Conservation (phyloP, 2,888 invertebrate species). For the Trichacis sp. region DNA sequence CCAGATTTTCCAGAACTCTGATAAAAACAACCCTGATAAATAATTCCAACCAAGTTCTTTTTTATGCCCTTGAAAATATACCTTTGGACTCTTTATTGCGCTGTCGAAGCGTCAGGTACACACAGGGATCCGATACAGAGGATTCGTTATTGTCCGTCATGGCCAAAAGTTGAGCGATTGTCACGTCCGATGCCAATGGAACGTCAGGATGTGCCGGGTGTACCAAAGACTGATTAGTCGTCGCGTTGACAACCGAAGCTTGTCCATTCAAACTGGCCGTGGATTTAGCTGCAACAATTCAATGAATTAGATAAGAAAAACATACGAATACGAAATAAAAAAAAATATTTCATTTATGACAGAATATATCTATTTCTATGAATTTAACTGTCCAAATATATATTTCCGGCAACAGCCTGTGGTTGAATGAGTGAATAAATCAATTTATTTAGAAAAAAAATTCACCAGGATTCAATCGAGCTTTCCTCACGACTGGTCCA, state of each 20-base stretch:
- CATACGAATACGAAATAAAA: slow-evolving; percentile 1
- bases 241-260: slow-evolving; percentile 60
- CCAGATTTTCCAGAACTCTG: no score
- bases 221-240: slow-evolving; percentile 68
- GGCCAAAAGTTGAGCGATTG: slow-evolving; percentile 74
- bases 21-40: no score
- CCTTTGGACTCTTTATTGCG: slow-evolving; percentile 63
- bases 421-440: no score
- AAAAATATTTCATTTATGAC: neutral
- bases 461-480: slow-evolving; percentile 45
- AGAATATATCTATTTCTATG: no score
- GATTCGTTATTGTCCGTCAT: slow-evolving; percentile 71
- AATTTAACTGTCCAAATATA: no score
- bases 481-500: slow-evolving; percentile 55
- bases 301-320: slow-evolving; percentile 35
- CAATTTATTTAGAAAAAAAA: slow-evolving; percentile 19
- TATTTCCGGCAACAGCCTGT: no score
- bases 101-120: slow-evolving; percentile 62
- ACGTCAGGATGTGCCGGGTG: slow-evolving; percentile 69
- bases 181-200: slow-evolving; percentile 72
- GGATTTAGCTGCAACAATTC: slow-evolving; percentile 44
- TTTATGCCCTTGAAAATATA: no score
- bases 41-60: no score
- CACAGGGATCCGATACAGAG: slow-evolving; percentile 71
- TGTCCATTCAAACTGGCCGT: slow-evolving; percentile 46